Conservation (phyloP, 2,888 invertebrate species). For the Synergus japonicus region DNA sequence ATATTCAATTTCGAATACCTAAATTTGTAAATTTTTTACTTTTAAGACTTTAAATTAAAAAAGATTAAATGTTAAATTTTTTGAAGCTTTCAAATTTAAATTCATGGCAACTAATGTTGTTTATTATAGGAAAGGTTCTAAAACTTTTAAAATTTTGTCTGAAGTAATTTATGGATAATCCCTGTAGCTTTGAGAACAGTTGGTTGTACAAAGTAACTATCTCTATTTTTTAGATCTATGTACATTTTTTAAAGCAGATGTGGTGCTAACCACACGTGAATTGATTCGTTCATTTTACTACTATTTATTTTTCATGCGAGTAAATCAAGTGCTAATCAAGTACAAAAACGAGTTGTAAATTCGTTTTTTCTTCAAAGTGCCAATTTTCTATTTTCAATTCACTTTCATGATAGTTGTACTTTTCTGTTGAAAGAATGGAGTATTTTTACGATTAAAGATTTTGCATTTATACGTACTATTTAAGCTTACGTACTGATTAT, state of each 20-base stretch:
- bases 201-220: conserved; percentile 31
- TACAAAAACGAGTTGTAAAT: conserved; percentile 15
- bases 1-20: not conserved
- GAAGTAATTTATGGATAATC: not conserved
- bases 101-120: not conserved
- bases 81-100: too few species aligned
- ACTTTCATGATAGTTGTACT: not conserved
- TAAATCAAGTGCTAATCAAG: conserved; percentile 14
- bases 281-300: conserved; percentile 24
- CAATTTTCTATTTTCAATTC: conserved; percentile 8
- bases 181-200: not conserved
- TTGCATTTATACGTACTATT: conserved; percentile 24
- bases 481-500: not conserved
- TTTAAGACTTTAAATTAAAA: not conserved
- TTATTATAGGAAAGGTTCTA: not conserved
- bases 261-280: conserved; percentile 28
- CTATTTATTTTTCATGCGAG: conserved; percentile 29
- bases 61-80: not conserved
- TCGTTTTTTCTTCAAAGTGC: conserved; percentile 34
- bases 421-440: not conserved
- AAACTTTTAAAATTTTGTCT: not conserved
- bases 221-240: conserved; percentile 26
- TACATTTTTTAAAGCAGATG: conserved; percentile 1
- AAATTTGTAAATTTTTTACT: not conserved
- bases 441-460: not conserved